Evolutionary conservation across 2,888 invertebrate genomes (phyloP), one percentile per base, ranked within the genome.

Genomic region (Osmoderma eremita): DNA sequence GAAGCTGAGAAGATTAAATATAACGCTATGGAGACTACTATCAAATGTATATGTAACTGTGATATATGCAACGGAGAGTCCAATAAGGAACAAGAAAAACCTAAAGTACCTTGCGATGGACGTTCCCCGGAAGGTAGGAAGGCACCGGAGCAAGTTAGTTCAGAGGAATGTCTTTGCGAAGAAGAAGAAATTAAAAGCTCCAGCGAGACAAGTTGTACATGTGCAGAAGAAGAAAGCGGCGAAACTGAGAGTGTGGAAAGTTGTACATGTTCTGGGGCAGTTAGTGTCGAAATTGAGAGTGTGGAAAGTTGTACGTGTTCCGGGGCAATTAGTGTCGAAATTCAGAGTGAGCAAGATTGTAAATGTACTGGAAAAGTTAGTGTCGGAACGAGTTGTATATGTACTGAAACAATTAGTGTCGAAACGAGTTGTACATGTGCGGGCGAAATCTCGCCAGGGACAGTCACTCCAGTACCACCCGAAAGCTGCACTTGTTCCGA

Each of bases 21-120:
- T 30, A 20, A 17, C 13, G n/a, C n/a, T 13, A 13, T 50, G 3
- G 50, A 50, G 30, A 30, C 30, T 30, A 30, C 30, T 1, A 13
- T 39, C 8, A 38, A 17, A 10, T 63, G 50, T 38, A 63, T 41
- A 50, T 63, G 63, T 22, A 51, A 48, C 15, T 61, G 58, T 24
- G 30, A 61, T 3, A 30, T 30, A 30, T 30, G 30, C 10, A 30
- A 1, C 6, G 30, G 30, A 45, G 18, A 24, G 30, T 61, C 45
- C n/a, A 30, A 61, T 45, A 18, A 30, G 17, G 36, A 15, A 45
- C 30, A 30, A 45, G 24, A 3, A n/a, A 45, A 45, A 36, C 10
- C 18, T 12, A 6, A 17, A 20, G 6, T 17, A 12, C 20, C n/a
- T 20, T 8, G 15, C 5, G 53, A 53, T 6, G 36, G 17, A 18